Conservation (phyloP, 1,140 invertebrate genomes). For the Hylyphantes graminicola region DNA sequence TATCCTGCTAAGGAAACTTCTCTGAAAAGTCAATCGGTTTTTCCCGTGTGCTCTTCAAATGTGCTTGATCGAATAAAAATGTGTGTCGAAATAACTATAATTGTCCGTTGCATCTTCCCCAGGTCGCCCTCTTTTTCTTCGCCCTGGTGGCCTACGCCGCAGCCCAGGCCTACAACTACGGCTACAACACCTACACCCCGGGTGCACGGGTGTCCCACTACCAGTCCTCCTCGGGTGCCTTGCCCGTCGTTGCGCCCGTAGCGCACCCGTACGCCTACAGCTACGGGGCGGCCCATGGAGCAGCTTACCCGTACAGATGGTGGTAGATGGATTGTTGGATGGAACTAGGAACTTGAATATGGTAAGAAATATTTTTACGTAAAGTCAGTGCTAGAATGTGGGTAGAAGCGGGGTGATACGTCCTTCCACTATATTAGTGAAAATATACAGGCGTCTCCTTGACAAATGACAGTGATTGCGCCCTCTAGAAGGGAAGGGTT, state of each 20-base stretch:
- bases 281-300: conserved; percentile 9
- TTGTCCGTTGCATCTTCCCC: too few species aligned
- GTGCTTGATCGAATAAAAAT: background rate
- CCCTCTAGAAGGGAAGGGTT: too few species aligned
- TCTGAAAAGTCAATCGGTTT: too few species aligned
- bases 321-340: conserved; percentile 1
- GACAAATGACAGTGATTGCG: too few species aligned
- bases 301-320: conserved; percentile 24
- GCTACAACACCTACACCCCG: conserved; percentile 34
- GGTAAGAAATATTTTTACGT: background rate
- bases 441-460: too few species aligned
- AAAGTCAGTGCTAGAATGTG: too few species aligned
- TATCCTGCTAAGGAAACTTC: too few species aligned
- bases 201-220: conserved; percentile 36
- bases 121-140: conserved; percentile 40
- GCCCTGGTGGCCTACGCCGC: conserved; percentile 16
- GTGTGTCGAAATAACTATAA: too few species aligned
- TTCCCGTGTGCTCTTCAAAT: too few species aligned
- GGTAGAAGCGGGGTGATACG: too few species aligned
- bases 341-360: background rate
- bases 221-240: background rate
- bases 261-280: conserved; percentile 9
- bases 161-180: conserved; percentile 39
- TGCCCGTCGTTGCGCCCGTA: background rate
- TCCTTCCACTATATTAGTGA: too few species aligned